Percentiles rank a stretch among this genome's conserved stretches.
Evolutionary conservation across 2,888 invertebrate genomes (phyloP).

Genomic region (Aspidapion aeneum): DNA sequence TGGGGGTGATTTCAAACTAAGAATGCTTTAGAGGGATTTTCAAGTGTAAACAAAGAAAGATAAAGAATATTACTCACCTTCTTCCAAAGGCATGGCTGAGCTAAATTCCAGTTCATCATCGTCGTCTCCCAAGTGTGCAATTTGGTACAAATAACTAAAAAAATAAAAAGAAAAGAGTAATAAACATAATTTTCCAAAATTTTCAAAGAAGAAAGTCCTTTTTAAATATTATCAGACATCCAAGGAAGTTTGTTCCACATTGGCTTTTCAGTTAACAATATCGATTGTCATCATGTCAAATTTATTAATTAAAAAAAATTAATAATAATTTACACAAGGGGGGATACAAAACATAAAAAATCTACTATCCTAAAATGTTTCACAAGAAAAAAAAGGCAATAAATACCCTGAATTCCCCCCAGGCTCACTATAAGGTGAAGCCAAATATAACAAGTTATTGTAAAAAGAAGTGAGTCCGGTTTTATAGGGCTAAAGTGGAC

Average conservation of each 20-base stretch:
- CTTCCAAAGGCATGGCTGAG: constrained; percentile 96
- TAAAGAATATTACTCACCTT: too few species aligned
- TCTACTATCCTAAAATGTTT: too few species aligned
- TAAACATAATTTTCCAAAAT: too few species aligned
- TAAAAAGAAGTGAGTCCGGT: too few species aligned
- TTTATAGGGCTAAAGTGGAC: too few species aligned
- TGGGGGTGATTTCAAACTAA: too few species aligned
- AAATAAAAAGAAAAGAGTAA: background rate
- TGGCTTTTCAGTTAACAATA: constrained; percentile 24
- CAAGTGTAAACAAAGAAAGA: too few species aligned
- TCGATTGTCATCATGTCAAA: constrained; percentile 18
- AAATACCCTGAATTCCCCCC: too few species aligned
- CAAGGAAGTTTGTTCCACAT: constrained; percentile 22
- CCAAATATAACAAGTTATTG: too few species aligned
- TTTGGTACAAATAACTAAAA: constrained; percentile 90
- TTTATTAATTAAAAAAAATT: background rate
- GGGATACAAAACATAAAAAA: background rate
- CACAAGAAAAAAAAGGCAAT: too few species aligned
- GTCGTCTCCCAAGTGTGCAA: constrained; percentile 98
- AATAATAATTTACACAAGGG: background rate
- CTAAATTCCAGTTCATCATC: constrained; percentile 99
- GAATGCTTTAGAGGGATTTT: too few species aligned
- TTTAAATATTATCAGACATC: constrained; percentile 22
- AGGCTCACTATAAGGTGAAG: too few species aligned
- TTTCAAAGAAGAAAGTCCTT: background rate